phyloP scores from a whole-genome alignment of 2,797 vertebrate species.

The Meriones psammophilus region DNA sequence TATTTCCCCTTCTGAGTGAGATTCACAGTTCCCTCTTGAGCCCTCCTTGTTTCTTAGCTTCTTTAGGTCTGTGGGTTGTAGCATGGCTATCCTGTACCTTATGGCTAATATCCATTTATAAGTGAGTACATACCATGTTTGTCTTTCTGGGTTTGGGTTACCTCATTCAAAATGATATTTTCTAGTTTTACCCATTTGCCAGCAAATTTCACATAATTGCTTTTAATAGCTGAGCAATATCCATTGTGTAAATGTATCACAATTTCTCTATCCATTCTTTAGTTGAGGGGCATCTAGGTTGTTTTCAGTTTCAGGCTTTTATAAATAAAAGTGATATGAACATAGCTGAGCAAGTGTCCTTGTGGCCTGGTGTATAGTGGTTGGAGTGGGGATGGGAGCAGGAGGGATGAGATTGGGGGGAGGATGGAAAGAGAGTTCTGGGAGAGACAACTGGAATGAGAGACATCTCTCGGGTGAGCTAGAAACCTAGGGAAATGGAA shows the following conservation, averaged over 20 bases:
- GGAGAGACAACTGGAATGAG: neutral
- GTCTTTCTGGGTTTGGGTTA: neutral
- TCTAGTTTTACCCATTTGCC: neutral
- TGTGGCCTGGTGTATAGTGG: too few species aligned
- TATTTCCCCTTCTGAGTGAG: neutral
- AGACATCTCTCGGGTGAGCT: neutral
- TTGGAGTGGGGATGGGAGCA: too few species aligned
- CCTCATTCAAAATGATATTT: neutral
- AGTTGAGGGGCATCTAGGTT: neutral
- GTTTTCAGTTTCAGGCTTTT: too few species aligned
- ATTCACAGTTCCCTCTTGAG: neutral
- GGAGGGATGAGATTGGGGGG: neutral
- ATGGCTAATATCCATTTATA: neutral
- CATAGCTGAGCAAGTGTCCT: too few species aligned
- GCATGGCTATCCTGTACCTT: neutral
- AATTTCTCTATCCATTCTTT: neutral
- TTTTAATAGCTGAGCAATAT: neutral
- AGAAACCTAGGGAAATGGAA: neutral
- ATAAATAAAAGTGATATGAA: too few species aligned
- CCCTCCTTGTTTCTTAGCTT: neutral
- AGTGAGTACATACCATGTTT: neutral
- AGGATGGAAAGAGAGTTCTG: neutral
- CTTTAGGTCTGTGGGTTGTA: neutral
- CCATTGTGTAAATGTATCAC: too few species aligned
- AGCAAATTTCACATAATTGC: neutral